Evolutionary conservation across 1,140 invertebrate species (phyloP), one percentile per base, ranked within the genome.

Genomic region (Agrilus planipennis): DNA sequence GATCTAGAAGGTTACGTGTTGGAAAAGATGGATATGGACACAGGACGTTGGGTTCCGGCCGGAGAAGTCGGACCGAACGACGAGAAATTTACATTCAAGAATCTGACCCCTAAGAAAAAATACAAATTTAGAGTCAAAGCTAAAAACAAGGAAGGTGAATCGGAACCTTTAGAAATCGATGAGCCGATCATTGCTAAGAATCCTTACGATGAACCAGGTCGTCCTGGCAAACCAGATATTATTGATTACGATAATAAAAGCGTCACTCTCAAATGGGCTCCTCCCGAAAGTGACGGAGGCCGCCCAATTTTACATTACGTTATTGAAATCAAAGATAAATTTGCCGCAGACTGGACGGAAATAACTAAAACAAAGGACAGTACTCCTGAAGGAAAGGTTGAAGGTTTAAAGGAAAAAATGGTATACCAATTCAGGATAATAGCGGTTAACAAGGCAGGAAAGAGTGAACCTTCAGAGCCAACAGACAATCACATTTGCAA

Each of bases 91-190:
- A 86, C 79, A 1, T 86, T 98, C 47, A 84, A 89, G 56, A 89
- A 90, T 19, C 73, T 99, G 0, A 91, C 89, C 9, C 90, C 91
- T 0, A 94, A 94, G 52, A 96, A 98, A 65, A 92, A 90, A 53
- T 99, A 99, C 65, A 95, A 97, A 65, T 95, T 99, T 71, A 75
- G 95, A 30, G 94, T 99, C 0, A 93, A 91, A 53, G 95, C 95
- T 20, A 85, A 94, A 20, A 99, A 99, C 63, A 96, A 96, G 59
- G 95, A 97, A 68, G 95, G 95, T 2, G 85, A 93, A 68, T 94
- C 93, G 0, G 92, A 98, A 51, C 90, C 95, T 17, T 65, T 97
- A 29, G 88, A 92, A 62, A 90, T 89, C 18, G 80, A 82, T 9
- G 87, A 89, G 51, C 68, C 82, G 3, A 90, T 93, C 49, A 47